Evolutionary conservation across 1,140 invertebrate genomes (phyloP).

Genomic region (honey bee (Apis mellifera)): Amel_HAv3.1 CM009931.2:14778001-14778500

Average conservation of each 20-base stretch:
- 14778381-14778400: constrained; percentile 87
- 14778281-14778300: constrained; percentile 92
- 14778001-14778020: too few species aligned
- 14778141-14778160: too few species aligned
- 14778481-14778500: constrained; percentile 92
- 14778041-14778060: background rate
- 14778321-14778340: constrained; percentile 90
- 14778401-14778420: background rate
- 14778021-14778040: background rate
- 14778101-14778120: too few species aligned
- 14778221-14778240: background rate
- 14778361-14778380: constrained; percentile 91
- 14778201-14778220: background rate
- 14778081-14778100: too few species aligned
- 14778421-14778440: background rate
- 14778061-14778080: too few species aligned
- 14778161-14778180: background rate
- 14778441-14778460: background rate
- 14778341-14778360: constrained; percentile 88
- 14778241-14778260: constrained; percentile 75
- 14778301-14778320: constrained; percentile 93
- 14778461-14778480: constrained; percentile 88
- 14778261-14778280: constrained; percentile 93
- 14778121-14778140: too few species aligned
- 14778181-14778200: background rate